Conservation (phyloP, 2,113 vertebrate genomes). For the Rhinolophus ferrumequinum region DNA sequence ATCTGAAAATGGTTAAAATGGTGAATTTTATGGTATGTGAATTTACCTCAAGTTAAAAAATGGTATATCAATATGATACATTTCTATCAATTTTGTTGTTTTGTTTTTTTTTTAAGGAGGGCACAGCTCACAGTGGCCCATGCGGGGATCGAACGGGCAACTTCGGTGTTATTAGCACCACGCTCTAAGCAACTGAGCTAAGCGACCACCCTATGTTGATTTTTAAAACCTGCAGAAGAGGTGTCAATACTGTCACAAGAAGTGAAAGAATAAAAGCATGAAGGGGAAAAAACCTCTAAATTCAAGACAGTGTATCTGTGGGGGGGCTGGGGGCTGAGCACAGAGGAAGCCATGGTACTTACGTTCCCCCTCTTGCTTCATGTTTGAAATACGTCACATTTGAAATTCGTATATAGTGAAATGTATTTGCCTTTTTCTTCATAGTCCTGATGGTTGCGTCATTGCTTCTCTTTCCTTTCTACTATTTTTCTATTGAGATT, state of each 20-base stretch:
- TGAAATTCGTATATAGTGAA: not conserved
- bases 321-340: not conserved
- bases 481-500: not conserved
- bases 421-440: not conserved
- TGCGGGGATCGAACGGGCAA: too few relatives aligned
- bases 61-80: fast-evolving
- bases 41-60: not conserved
- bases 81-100: too few relatives aligned
- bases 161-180: too few relatives aligned
- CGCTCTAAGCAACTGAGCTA: too few relatives aligned
- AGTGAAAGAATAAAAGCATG: not conserved
- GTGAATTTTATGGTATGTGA: not conserved
- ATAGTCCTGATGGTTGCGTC: fast-evolving
- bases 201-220: too few relatives aligned
- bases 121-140: too few relatives aligned
- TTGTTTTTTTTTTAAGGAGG: too few relatives aligned
- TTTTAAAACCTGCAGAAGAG: not conserved
- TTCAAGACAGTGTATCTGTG: too few relatives aligned
- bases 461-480: not conserved
- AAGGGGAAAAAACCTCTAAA: not conserved
- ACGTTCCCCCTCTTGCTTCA: not conserved
- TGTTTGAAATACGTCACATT: not conserved
- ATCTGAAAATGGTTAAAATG: not conserved
- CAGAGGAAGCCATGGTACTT: fast-evolving
- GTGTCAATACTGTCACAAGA: not conserved